Conservation (phyloP, 2,888 invertebrate species). For the Oegoconia quadripuncta region DNA sequence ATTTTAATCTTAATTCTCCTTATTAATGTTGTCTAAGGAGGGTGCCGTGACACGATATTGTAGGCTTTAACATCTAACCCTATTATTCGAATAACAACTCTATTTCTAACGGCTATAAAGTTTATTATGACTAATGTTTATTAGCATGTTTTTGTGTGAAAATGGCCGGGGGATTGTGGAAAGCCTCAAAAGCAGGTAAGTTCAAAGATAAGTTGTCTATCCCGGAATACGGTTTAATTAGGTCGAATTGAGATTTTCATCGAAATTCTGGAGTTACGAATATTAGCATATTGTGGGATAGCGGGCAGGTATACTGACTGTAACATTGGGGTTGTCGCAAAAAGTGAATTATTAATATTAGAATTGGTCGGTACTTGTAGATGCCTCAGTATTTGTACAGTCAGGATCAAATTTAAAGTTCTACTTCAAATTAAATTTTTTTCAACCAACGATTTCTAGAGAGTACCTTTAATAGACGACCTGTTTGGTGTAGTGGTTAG, state of each 20-base stretch:
- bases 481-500: too few relatives aligned
- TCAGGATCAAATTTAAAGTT: too few relatives aligned
- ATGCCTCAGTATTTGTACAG: too few relatives aligned
- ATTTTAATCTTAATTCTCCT: slow-evolving; percentile 78
- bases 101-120: slow-evolving; percentile 22
- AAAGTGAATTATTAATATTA: too few relatives aligned
- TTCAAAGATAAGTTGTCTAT: slow-evolving; percentile 71
- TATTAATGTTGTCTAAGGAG: slow-evolving; percentile 72
- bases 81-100: slow-evolving; percentile 19
- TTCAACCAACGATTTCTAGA: too few relatives aligned
- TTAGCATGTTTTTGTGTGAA: slow-evolving; percentile 24
- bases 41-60: slow-evolving; percentile 46
- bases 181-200: slow-evolving; percentile 62
- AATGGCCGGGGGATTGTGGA: slow-evolving; percentile 36
- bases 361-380: too few relatives aligned
- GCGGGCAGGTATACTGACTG: too few relatives aligned
- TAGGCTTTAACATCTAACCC: slow-evolving; percentile 29
- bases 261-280: slow-evolving; percentile 14
- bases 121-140: slow-evolving; percentile 5
- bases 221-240: slow-evolving; percentile 60
- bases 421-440: too few relatives aligned
- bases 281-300: slow-evolving; percentile 1
- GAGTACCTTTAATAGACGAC: too few relatives aligned
- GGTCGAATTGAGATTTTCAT: slow-evolving; percentile 52
- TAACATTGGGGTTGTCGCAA: too few relatives aligned